A percentile compares a stretch with the other conserved stretches of the same genome.
Conservation (phyloP, 2,113 vertebrate genomes). For the Lagenorhynchus albirostris region DNA sequence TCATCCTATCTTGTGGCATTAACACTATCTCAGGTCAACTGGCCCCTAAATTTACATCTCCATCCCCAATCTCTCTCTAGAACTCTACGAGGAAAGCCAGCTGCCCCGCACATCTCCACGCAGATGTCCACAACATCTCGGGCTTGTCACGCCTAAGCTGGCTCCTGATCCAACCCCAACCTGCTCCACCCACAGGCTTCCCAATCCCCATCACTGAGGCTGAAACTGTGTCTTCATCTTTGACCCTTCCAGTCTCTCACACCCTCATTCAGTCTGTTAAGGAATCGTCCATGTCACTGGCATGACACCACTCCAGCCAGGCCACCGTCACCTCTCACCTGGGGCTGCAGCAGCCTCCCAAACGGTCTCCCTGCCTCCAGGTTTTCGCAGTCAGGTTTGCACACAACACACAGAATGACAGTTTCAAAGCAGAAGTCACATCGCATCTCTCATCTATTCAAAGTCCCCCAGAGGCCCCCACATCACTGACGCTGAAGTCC, state of each 20-base stretch:
- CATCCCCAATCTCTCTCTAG: not conserved
- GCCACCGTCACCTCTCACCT: not conserved
- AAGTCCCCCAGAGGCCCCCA: not conserved
- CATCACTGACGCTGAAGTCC: not conserved
- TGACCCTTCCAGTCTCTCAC: not conserved
- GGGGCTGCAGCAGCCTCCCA: not conserved
- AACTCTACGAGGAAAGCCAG: not conserved
- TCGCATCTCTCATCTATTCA: not conserved
- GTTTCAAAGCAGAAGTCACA: not conserved
- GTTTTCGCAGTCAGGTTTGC: not conserved
- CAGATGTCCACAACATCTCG: not conserved
- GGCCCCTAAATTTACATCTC: not conserved
- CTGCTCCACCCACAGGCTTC: not conserved
- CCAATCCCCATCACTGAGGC: not conserved
- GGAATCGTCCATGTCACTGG: not conserved
- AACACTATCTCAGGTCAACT: not conserved
- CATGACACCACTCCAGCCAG: accelerated
- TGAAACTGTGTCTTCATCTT: not conserved
- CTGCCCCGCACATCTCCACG: not conserved
- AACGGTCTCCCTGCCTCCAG: not conserved
- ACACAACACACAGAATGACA: not conserved
- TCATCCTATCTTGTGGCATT: not conserved
- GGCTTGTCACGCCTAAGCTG: not conserved
- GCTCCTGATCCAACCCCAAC: not conserved
- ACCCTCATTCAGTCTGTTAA: not conserved